A percentile compares a stretch with the other conserved stretches of the same genome.
Conservation (phyloP, 1,140 invertebrate species). For the Leptopilina clavipes region DNA sequence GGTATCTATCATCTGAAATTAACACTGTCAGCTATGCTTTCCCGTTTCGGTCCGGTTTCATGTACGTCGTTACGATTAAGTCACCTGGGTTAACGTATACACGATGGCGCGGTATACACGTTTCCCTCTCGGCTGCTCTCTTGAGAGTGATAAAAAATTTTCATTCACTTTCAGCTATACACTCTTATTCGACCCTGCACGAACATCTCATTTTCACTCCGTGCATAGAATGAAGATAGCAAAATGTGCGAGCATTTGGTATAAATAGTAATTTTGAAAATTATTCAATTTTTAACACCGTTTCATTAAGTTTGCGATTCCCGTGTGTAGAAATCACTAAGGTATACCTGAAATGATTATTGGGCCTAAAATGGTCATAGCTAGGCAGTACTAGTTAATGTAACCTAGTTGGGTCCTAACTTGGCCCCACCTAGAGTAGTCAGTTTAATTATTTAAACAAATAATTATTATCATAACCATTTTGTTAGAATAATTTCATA, state of each 20-base stretch:
- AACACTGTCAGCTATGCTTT: conserved; percentile 61
- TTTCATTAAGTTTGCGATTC: no score
- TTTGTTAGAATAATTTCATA: no score
- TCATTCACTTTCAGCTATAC: conserved; percentile 13
- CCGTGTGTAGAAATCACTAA: no score
- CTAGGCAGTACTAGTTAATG: no score
- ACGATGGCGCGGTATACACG: not conserved
- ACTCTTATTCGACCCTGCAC: not conserved
- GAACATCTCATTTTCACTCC: conserved; percentile 15
- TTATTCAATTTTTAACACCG: not conserved
- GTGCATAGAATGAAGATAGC: not conserved
- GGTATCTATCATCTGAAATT: conserved; percentile 63
- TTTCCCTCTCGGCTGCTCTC: conserved; percentile 27
- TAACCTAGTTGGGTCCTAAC: no score
- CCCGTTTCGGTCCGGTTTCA: conserved; percentile 52
- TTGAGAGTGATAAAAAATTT: conserved; percentile 26
- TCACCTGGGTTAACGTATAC: conserved; percentile 48
- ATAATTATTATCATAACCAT: no score
- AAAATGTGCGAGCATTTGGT: not conserved
- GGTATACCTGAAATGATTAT: no score
- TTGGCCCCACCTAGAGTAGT: no score
- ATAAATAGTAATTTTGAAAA: not conserved
- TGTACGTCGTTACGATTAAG: conserved; percentile 56
- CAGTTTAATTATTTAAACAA: no score
- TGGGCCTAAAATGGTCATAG: no score